A percentile compares a stretch with the other conserved stretches of the same genome.
These are phyloP conservation scores for Apodemus sylvaticus DNA, from an alignment of 2,113 vertebrate genomes.

Conservation along the genomic window DNA sequence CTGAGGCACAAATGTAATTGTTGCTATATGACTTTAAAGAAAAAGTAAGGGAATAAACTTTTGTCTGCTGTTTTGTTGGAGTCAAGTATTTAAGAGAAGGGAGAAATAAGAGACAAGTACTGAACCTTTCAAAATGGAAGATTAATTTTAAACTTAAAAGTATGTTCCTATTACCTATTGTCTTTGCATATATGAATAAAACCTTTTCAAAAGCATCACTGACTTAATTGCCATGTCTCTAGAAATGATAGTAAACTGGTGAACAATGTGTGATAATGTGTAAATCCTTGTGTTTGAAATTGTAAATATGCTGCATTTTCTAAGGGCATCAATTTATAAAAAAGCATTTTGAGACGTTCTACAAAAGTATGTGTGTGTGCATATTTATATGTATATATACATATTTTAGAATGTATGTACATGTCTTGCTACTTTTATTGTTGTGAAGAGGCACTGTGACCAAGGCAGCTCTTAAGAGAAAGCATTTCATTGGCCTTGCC, in stretches of 20 bases:
- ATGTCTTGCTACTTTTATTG: not conserved
- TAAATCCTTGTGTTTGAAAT: slow-evolving; percentile 25
- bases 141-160: slow-evolving; percentile 75
- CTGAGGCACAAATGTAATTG: slow-evolving; percentile 59
- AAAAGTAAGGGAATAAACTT: slow-evolving; percentile 61
- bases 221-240: not conserved
- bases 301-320: not conserved
- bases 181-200: slow-evolving; percentile 70
- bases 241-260: not conserved
- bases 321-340: not conserved
- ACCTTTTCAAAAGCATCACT: slow-evolving; percentile 34
- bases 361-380: not conserved
- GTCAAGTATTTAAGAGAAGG: slow-evolving; percentile 60
- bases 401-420: not conserved
- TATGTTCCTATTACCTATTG: slow-evolving; percentile 50
- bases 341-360: slow-evolving; percentile 9
- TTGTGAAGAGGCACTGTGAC: not conserved
- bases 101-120: slow-evolving; percentile 61
- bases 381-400: too few species aligned
- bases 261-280: not conserved
- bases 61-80: slow-evolving; percentile 64
- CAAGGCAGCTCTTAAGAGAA: not conserved
- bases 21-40: slow-evolving; percentile 45
- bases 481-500: not conserved
- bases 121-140: slow-evolving; percentile 75